Conservation (phyloP, 2,888 invertebrate species). For the Polyommatus icarus region DNA sequence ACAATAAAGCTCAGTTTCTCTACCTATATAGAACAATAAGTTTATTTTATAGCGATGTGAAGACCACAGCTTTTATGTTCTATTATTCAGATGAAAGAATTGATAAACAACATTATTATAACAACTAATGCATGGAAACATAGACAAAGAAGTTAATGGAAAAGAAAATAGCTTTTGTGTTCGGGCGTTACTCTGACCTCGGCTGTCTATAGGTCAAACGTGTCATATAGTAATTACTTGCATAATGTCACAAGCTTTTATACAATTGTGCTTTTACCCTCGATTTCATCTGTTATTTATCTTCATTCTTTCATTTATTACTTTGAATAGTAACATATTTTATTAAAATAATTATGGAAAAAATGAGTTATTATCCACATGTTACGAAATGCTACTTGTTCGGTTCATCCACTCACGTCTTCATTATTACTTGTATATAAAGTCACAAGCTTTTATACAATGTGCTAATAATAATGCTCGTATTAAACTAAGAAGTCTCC, state of each 20-base stretch:
- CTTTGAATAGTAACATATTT: neutral
- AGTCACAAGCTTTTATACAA: too few species aligned
- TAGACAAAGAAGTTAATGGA: constrained; percentile 7
- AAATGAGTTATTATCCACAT: too few species aligned
- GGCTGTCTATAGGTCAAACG: neutral
- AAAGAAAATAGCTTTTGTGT: neutral
- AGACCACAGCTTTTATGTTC: neutral
- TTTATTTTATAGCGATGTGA: neutral
- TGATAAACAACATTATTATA: neutral
- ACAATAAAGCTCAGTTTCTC: neutral
- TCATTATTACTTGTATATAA: too few species aligned
- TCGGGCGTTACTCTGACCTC: neutral
- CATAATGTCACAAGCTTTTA: neutral
- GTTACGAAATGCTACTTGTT: too few species aligned
- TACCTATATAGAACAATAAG: neutral
- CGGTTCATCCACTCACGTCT: too few species aligned
- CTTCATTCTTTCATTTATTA: neutral
- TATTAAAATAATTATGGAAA: too few species aligned
- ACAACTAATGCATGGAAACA: neutral
- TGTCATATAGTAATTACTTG: neutral
- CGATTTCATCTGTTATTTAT: neutral
- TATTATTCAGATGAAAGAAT: neutral
- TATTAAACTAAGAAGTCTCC: neutral
- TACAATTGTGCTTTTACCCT: neutral
- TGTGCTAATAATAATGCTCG: too few species aligned